Evolutionary conservation across 2,888 invertebrate genomes (phyloP).

Genomic region (Cephus spinipes): DNA sequence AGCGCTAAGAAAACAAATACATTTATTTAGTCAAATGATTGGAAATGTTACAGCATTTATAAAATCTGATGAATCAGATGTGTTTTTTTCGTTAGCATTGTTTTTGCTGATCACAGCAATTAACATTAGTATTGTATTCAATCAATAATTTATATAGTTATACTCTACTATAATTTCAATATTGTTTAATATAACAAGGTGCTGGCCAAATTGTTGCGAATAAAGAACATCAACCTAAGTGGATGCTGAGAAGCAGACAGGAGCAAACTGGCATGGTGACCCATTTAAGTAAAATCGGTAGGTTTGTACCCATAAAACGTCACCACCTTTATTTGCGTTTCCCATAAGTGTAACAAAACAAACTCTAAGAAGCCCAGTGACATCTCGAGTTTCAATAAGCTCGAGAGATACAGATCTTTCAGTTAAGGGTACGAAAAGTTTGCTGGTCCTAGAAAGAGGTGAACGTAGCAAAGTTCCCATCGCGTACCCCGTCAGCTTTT

Average conservation of each 20-base stretch:
- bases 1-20: background rate
- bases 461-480: conserved; percentile 17
- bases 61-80: background rate
- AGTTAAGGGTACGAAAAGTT: conserved; percentile 23
- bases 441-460: conserved; percentile 22
- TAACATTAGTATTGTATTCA: background rate
- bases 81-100: background rate
- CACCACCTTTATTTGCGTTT: conserved; percentile 35
- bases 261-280: conserved; percentile 18
- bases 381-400: conserved; percentile 30
- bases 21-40: background rate
- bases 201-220: background rate
- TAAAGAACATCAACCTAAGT: background rate
- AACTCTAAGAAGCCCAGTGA: conserved; percentile 27
- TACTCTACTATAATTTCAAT: background rate
- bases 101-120: background rate
- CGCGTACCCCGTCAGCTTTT: conserved; percentile 18
- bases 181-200: background rate
- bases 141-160: background rate
- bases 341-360: conserved; percentile 27
- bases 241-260: background rate
- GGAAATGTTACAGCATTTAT: background rate
- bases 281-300: conserved; percentile 44
- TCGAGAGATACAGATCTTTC: conserved; percentile 24
- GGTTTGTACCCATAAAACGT: conserved; percentile 23